Evolutionary conservation across 2,113 vertebrate species (phyloP).

Genomic region (Eidolon helvum): DNA sequence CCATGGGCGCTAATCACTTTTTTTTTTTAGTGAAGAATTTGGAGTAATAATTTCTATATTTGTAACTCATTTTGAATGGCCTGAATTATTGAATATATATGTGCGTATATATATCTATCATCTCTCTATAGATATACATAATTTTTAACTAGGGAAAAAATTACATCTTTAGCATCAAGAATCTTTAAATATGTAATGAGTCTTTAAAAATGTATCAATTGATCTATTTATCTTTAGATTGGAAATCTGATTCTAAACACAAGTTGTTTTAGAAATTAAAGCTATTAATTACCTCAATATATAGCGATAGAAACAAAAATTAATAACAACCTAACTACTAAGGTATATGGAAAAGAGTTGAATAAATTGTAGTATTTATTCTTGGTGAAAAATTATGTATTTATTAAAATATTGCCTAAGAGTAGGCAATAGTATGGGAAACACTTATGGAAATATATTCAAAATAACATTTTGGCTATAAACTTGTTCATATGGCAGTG

Average conservation of each 20-base stretch:
- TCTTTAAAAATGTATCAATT: not conserved
- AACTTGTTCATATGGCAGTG: not conserved
- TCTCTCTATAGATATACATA: too few relatives aligned
- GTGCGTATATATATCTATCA: not conserved
- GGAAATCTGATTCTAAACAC: not conserved
- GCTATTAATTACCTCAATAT: not conserved
- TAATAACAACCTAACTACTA: not conserved
- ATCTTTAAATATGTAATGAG: not conserved
- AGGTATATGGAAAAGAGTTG: not conserved
- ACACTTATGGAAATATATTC: not conserved
- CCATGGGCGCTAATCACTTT: not conserved
- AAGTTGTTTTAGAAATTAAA: not conserved
- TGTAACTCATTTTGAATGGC: not conserved
- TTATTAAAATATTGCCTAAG: constrained; percentile 16
- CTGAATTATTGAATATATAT: not conserved
- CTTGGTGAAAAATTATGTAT: not conserved
- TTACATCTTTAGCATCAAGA: not conserved
- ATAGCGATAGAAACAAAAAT: not conserved
- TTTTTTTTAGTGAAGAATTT: not conserved
- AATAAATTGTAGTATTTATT: not conserved
- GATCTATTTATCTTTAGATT: not conserved
- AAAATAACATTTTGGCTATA: not conserved
- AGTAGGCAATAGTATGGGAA: not conserved
- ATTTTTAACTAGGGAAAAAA: not conserved
- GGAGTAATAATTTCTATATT: not conserved